Conservation (phyloP, 1,140 invertebrate species). For the Zophobas atratus region DNA sequence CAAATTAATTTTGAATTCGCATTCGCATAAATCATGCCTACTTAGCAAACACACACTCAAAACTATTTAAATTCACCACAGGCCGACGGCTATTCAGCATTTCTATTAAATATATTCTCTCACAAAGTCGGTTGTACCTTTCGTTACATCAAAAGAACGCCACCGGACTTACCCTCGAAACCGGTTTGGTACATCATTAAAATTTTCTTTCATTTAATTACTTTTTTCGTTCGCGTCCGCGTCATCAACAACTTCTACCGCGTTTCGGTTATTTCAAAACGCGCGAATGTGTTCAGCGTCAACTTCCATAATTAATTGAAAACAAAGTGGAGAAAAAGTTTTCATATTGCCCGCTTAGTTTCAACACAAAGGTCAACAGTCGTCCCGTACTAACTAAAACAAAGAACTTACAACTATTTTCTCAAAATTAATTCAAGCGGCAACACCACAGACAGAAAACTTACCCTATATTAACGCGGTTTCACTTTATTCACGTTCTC, state of each 20-base stretch:
- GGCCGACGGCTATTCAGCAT: conserved; percentile 16
- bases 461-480: too few species aligned
- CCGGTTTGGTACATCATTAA: not conserved
- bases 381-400: not conserved
- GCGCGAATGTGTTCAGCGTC: conserved; percentile 3
- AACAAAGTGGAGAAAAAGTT: conserved; percentile 39
- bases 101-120: conserved; percentile 14
- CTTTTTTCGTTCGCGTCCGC: not conserved
- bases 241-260: conserved; percentile 12
- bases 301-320: conserved; percentile 26
- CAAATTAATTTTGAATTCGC: conserved; percentile 32
- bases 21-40: conserved; percentile 21
- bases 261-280: conserved; percentile 8
- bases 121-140: not conserved
- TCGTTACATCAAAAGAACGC: conserved; percentile 22
- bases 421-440: too few species aligned
- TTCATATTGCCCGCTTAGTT: conserved; percentile 37
- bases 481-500: too few species aligned
- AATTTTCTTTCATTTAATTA: conserved; percentile 16
- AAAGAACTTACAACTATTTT: not conserved
- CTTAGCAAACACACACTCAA: conserved; percentile 24
- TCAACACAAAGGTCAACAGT: not conserved
- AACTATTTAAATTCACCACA: conserved; percentile 21
- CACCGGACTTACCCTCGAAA: conserved; percentile 6
- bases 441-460: too few species aligned